Percentiles rank a stretch among this genome's conserved stretches.
Conservation (phyloP, 2,797 vertebrate species). For the Typhlichthys subterraneus region DNA sequence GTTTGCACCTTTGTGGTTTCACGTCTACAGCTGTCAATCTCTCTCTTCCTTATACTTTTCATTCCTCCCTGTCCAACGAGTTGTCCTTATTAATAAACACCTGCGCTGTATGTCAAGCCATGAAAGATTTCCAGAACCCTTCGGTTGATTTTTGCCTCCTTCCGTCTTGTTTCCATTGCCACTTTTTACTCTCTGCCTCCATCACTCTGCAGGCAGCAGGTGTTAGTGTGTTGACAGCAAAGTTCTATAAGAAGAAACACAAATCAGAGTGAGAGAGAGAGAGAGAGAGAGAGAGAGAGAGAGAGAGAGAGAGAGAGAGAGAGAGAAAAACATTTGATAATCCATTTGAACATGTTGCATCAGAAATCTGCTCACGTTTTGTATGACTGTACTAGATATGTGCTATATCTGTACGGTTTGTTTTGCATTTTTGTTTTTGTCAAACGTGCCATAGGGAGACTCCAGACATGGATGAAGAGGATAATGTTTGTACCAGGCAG, state of each 20-base stretch:
- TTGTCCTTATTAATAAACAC: slow-evolving; percentile 5
- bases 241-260: neutral
- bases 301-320: neutral
- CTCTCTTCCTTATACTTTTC: slow-evolving; percentile 29
- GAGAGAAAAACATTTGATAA: neutral
- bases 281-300: neutral
- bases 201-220: neutral
- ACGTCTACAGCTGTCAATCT: slow-evolving; percentile 38
- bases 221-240: slow-evolving; percentile 4
- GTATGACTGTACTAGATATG: too few relatives aligned
- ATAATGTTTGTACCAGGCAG: too few relatives aligned
- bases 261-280: neutral
- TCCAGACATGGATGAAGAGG: too few relatives aligned
- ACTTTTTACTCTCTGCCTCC: neutral
- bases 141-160: neutral
- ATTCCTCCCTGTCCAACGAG: slow-evolving; percentile 6
- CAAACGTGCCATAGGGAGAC: too few relatives aligned
- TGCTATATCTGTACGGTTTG: neutral
- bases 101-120: neutral
- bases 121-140: neutral
- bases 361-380: too few relatives aligned
- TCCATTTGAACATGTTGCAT: too few relatives aligned
- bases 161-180: neutral
- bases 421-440: too few relatives aligned
- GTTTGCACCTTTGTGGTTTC: slow-evolving; percentile 38